A percentile compares a stretch with the other conserved stretches of the same genome.
Evolutionary conservation across 2,797 vertebrate genomes (phyloP).

Genomic region (Delichon dasypus): DNA sequence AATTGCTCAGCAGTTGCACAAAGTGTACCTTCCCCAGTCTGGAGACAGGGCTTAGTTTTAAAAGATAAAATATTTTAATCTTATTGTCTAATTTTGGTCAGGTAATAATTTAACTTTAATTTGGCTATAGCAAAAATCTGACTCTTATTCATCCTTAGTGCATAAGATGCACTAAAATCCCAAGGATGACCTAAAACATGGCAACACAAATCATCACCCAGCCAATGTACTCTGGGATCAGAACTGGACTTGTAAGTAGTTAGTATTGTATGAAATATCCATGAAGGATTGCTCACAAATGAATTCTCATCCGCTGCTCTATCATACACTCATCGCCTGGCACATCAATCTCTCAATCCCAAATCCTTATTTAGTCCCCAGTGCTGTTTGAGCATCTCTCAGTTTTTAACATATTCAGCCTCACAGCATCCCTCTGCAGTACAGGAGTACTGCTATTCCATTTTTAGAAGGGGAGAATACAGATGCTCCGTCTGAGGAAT

Average conservation of each 20-base stretch:
- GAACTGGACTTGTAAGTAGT: background rate
- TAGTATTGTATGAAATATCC: background rate
- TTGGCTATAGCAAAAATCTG: accelerated
- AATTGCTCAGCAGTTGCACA: background rate
- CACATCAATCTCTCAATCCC: background rate
- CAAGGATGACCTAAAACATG: background rate
- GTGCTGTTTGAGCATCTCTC: background rate
- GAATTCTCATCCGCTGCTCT: background rate
- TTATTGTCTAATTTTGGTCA: background rate
- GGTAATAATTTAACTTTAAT: background rate
- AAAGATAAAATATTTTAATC: background rate
- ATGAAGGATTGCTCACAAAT: background rate
- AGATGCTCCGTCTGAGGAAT: background rate
- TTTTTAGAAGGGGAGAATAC: background rate
- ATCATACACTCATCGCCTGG: background rate
- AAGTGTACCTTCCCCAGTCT: background rate
- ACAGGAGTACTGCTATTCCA: background rate
- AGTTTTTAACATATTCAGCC: background rate
- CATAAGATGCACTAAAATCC: background rate
- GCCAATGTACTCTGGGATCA: background rate
- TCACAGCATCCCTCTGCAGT: background rate
- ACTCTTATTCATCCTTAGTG: background rate
- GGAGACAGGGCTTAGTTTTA: background rate
- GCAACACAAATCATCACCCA: background rate
- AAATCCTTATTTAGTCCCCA: background rate